phyloP scores from a whole-genome alignment of 2,888 invertebrate species.

The Euspilapteryx auroguttella region DNA sequence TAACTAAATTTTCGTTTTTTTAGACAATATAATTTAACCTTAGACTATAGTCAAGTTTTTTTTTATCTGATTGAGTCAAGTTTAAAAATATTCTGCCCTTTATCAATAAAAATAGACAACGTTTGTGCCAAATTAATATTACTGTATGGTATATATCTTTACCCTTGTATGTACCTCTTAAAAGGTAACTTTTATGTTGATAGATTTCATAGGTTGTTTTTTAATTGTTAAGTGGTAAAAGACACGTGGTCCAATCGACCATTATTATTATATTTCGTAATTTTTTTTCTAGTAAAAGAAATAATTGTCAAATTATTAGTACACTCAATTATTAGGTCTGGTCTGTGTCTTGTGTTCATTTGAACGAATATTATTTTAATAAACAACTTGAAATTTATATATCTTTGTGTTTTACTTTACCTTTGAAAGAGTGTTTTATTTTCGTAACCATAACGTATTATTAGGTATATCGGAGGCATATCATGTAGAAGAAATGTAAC shows the following conservation, averaged over 20 bases:
- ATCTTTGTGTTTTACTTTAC: constrained; percentile 19
- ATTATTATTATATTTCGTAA: constrained; percentile 7
- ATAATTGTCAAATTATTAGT: constrained; percentile 50
- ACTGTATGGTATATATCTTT: constrained; percentile 13
- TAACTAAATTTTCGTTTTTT: no score
- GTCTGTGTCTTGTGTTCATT: constrained; percentile 56
- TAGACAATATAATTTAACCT: no score
- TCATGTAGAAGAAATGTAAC: no score
- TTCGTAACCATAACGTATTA: no score
- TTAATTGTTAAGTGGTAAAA: constrained; percentile 54
- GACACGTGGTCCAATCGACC: constrained; percentile 26
- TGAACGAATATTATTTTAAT: constrained; percentile 62
- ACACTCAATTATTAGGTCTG: constrained; percentile 55
- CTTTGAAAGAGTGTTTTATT: background rate
- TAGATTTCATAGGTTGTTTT: constrained; percentile 58
- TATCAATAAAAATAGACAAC: no score
- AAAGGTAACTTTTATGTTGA: constrained; percentile 48
- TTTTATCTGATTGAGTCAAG: no score
- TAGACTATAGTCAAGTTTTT: no score
- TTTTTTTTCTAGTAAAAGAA: constrained; percentile 29
- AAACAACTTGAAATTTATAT: constrained; percentile 54
- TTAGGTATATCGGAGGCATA: no score
- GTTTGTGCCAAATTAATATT: constrained; percentile 48
- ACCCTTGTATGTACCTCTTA: constrained; percentile 25
- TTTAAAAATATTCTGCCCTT: no score